A percentile compares a stretch with the other conserved stretches of the same genome.
These are phyloP conservation scores for Pollenia griseotomentosa DNA, from an alignment of 2,888 invertebrate genomes.

Conservation along the genomic window DNA sequence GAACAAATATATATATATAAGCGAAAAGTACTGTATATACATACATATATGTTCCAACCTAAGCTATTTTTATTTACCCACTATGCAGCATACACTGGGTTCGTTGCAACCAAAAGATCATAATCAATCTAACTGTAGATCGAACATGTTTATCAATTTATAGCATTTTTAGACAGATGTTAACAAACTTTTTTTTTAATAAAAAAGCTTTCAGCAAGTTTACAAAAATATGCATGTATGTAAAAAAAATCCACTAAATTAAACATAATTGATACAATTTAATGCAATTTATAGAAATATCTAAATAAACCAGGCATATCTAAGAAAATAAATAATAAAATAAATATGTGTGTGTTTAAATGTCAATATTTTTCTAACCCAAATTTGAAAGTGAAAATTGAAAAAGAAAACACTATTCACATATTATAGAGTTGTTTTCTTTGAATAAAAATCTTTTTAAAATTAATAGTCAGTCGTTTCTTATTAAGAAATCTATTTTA, in stretches of 20 bases:
- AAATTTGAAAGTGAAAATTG: slow-evolving; percentile 6
- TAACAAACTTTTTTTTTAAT: slow-evolving; percentile 37
- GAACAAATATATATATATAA: too few relatives aligned
- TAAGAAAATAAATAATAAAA: slow-evolving; percentile 8
- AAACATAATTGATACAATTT: slow-evolving; percentile 6
- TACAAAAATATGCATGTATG: slow-evolving; percentile 10
- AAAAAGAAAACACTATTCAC: slow-evolving; percentile 3
- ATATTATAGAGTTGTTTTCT: not conserved
- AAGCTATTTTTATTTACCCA: not conserved
- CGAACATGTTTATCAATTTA: slow-evolving; percentile 52
- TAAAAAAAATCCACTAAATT: slow-evolving; percentile 25
- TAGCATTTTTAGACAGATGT: slow-evolving; percentile 19
- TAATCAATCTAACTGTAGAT: slow-evolving; percentile 45
- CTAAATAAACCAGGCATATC: slow-evolving; percentile 11
- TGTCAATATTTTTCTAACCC: slow-evolving; percentile 17
- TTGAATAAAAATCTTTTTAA: not conserved
- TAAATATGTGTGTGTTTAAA: not conserved
- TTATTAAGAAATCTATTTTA: slow-evolving; percentile 14
- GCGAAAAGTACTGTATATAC: too few relatives aligned
- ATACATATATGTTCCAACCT: not conserved
- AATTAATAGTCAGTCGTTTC: too few relatives aligned
- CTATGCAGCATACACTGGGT: not conserved
- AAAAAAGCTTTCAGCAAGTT: slow-evolving; percentile 62
- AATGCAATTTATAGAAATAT: not conserved
- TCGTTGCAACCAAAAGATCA: slow-evolving; percentile 24